phyloP scores from a whole-genome alignment of 2,797 vertebrate species.

The Paedocypris micromegethes region DNA sequence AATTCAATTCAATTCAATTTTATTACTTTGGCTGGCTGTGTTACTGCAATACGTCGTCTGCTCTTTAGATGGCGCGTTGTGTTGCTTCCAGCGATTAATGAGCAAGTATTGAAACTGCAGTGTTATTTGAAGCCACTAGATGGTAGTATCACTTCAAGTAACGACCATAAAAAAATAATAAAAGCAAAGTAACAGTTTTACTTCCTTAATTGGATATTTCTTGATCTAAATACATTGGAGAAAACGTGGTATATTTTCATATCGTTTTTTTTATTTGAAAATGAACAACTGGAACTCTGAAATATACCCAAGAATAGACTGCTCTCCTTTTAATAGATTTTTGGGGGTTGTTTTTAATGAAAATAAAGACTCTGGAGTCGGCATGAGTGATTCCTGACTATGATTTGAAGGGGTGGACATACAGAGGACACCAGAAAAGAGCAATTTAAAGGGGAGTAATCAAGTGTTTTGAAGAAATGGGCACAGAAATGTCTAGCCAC shows the following conservation, averaged over 20 bases:
- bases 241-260: not conserved
- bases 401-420: slow-evolving; percentile 17
- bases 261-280: slow-evolving; percentile 40
- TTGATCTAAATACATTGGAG: not conserved
- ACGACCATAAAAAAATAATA: not conserved
- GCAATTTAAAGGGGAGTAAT: not conserved
- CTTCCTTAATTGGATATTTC: not conserved
- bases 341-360: slow-evolving; percentile 42
- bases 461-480: not conserved
- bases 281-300: slow-evolving; percentile 29
- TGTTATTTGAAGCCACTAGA: slow-evolving; percentile 23
- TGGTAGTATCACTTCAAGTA: slow-evolving; percentile 16
- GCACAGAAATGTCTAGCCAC: not conserved
- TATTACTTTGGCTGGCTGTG: not conserved
- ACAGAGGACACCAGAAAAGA: slow-evolving; percentile 1
- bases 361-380: slow-evolving; percentile 35
- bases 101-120: not conserved
- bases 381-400: slow-evolving; percentile 34
- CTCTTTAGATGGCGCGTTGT: not conserved
- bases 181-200: not conserved
- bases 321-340: slow-evolving; percentile 37
- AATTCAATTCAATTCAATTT: too few relatives aligned
- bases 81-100: not conserved
- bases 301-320: slow-evolving; percentile 27
- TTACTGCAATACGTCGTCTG: not conserved